Conservation (phyloP, 2,797 vertebrate species). For the Dendrocincla tyrannina region DNA sequence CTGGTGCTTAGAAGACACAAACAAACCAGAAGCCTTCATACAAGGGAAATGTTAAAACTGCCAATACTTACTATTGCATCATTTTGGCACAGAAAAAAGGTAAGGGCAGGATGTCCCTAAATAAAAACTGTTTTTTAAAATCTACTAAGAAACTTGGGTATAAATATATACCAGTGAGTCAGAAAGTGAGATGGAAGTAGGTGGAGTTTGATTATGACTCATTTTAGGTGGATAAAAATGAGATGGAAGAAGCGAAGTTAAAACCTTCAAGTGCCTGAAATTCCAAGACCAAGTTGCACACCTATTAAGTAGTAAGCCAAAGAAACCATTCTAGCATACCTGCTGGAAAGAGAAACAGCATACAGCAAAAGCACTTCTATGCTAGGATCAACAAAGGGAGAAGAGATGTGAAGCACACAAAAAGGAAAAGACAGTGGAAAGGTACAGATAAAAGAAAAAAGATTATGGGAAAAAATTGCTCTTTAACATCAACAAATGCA, state of each 20-base stretch:
- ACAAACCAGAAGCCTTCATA: not conserved
- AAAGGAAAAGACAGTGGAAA: not conserved
- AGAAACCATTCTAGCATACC: not conserved
- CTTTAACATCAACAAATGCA: not conserved
- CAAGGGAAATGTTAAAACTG: not conserved
- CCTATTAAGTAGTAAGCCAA: not conserved
- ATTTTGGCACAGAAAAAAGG: not conserved
- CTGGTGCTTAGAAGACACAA: not conserved
- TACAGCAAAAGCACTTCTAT: not conserved
- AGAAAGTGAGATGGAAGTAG: conserved; percentile 29
- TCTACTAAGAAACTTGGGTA: conserved; percentile 24
- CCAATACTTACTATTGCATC: conserved; percentile 28
- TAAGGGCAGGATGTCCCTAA: conserved; percentile 16
- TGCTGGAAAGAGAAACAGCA: not conserved
- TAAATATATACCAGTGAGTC: conserved; percentile 50
- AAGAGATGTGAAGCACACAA: not conserved
- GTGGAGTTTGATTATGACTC: not conserved
- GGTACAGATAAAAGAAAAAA: not conserved
- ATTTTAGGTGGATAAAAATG: not conserved
- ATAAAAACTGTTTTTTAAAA: conserved; percentile 58
- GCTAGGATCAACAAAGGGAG: not conserved
- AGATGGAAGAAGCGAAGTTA: not conserved
- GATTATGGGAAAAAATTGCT: not conserved
- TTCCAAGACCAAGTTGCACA: not conserved
- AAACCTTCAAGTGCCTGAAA: not conserved